phyloP scores from a whole-genome alignment of 1,140 invertebrate genomes.

The Eupristina koningsbergeri region DNA sequence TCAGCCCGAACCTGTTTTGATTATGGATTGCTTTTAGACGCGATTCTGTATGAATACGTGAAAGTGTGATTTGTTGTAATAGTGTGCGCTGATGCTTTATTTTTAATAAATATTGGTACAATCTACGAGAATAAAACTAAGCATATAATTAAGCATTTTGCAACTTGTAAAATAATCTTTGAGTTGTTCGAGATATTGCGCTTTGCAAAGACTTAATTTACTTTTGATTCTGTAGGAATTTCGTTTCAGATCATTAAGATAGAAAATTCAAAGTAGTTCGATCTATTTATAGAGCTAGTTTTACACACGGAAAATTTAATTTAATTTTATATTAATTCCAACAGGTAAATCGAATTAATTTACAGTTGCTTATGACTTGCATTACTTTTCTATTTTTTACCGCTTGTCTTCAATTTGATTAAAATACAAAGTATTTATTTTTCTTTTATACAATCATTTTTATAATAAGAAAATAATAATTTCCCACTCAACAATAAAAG shows the following conservation, averaged over 20 bases:
- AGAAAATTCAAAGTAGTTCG: conserved; percentile 3
- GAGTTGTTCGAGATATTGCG: background rate
- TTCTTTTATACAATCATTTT: no score
- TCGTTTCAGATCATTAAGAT: conserved; percentile 16
- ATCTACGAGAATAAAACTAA: background rate
- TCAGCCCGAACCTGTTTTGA: background rate
- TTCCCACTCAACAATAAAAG: no score
- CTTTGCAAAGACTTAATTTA: background rate
- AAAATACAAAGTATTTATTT: no score
- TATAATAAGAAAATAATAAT: no score
- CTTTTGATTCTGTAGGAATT: conserved; percentile 1
- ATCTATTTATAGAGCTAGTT: conserved; percentile 12
- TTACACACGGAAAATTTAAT: background rate
- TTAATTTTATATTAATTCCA: background rate
- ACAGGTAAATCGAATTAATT: conserved; percentile 15
- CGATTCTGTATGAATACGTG: conserved; percentile 17
- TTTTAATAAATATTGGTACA: background rate
- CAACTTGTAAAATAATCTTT: background rate
- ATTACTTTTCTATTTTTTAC: conserved; percentile 7
- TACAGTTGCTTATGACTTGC: conserved; percentile 10
- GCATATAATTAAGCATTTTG: background rate
- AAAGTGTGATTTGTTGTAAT: background rate
- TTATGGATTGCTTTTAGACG: conserved; percentile 26
- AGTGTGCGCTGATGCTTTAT: background rate
- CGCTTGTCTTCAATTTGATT: background rate